These are phyloP conservation scores for Podarcis lilfordi DNA, from an alignment of 2,797 vertebrate species.

Conservation along the genomic window DNA sequence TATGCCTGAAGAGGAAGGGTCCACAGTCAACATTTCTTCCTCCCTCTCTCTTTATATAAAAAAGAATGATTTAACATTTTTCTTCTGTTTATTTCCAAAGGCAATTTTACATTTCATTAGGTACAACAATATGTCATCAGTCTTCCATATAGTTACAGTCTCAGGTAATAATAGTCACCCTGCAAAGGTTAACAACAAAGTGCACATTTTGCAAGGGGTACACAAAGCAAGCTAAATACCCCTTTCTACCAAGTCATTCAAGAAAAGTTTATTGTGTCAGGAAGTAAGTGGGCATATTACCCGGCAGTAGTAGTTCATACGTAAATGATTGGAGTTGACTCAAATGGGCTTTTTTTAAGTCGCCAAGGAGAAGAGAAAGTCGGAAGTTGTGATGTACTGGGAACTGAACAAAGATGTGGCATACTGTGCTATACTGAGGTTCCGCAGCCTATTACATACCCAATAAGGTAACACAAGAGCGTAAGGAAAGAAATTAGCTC, in stretches of 20 bases:
- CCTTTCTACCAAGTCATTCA: conserved; percentile 5
- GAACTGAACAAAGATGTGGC: background rate
- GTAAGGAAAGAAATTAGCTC: background rate
- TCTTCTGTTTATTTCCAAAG: conserved; percentile 49
- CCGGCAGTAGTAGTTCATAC: background rate
- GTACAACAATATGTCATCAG: conserved; percentile 29
- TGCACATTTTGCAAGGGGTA: conserved; percentile 17
- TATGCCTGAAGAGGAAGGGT: conserved; percentile 13
- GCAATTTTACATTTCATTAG: conserved; percentile 59
- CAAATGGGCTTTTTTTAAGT: background rate
- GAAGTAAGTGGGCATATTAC: conserved; percentile 2
- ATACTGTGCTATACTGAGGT: too few species aligned
- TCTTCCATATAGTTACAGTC: conserved; percentile 11
- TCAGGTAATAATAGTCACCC: background rate
- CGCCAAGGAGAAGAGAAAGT: background rate
- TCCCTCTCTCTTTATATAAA: background rate
- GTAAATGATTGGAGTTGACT: background rate
- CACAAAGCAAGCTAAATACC: conserved; percentile 3
- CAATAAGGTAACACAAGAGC: background rate
- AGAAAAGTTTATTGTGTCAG: background rate
- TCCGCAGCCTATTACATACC: too few species aligned
- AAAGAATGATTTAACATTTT: conserved; percentile 26
- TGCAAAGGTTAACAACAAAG: conserved; percentile 1
- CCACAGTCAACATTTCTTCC: background rate
- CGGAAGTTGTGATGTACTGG: background rate